Base-by-base conservation (phyloP, 2,797 vertebrate species). In the Siniperca undulata region DNA sequence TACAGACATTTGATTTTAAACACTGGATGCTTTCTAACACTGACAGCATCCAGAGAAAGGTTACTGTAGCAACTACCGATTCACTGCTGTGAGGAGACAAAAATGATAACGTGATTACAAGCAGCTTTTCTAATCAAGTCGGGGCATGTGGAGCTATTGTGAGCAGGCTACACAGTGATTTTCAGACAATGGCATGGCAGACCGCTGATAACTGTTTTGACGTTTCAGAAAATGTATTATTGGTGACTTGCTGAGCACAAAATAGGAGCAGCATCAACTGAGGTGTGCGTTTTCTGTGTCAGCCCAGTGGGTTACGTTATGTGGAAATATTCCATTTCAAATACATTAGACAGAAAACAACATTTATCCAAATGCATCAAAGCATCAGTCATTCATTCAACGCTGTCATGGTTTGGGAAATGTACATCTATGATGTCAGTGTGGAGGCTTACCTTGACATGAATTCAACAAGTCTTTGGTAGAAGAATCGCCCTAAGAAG, bases 391-490 rank as follows among this genome's bases (percentile, higher is more conserved):
- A 27, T 8, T 52, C 17, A 64, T n/a, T 5, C 0, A 60, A 16
- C 4, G 4, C 5, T 16, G 36, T 66, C 4, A 0, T 16, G 12
- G 50, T 52, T 24, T 56, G 4, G 36, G 10, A 65, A 68, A 56
- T 52, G 24, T 12, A 14, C 7, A 64, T n/a, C 24, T n/a, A 19
- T 16, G 22, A 20, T 20, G 36, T 27, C 16, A 22, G 6, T 14
- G n/a, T 48, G 9, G n/a, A 53, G 10, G 3, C 74, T 87, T 91
- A 99, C 98, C 98, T 99, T 83, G 97, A 96, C 98, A 99, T 99
- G 93, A 97, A 99, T 89, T 99, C 98, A 93, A 99, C 98, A 86
- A 99, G 95, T 82, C 98, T 96, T 92, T 97, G 98, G 92, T 97
- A 99, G 96, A 99, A 99, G 95, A 99, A 99, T 46, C 96, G 94